Evolutionary conservation across 1,140 invertebrate species (phyloP).

Genomic region (Bombus ignitus): DNA sequence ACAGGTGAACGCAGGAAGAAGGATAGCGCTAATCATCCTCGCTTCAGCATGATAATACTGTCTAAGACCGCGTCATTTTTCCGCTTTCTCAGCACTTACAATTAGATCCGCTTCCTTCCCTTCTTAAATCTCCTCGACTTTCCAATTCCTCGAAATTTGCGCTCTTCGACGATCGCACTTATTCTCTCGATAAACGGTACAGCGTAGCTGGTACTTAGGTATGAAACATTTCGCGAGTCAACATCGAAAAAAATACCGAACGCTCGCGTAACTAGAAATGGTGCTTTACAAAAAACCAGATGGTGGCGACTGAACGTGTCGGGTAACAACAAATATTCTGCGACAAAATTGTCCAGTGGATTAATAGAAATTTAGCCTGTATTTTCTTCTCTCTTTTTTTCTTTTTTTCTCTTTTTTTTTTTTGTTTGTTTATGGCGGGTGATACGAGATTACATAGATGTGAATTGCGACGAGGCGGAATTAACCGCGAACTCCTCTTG

Average conservation of each 20-base stretch:
- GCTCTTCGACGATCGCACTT: not conserved
- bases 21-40: not conserved
- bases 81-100: too few relatives aligned
- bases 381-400: not conserved
- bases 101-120: not conserved
- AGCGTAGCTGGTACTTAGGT: not conserved
- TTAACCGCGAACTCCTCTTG: not conserved
- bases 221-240: conserved; percentile 27
- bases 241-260: conserved; percentile 12
- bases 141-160: not conserved
- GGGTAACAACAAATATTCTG: not conserved
- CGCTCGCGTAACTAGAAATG: conserved; percentile 1
- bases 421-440: not conserved
- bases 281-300: conserved; percentile 10
- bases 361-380: not conserved
- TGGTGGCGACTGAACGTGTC: not conserved
- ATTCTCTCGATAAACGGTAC: not conserved
- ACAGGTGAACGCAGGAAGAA: conserved; percentile 18
- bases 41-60: not conserved
- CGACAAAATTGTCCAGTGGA: not conserved
- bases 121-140: too few relatives aligned
- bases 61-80: not conserved
- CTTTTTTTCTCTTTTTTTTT: not conserved
- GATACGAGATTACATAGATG: conserved; percentile 9
- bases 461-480: not conserved